phyloP scores from a whole-genome alignment of 2,888 invertebrate species.

The Lamellibrachia columna region DNA sequence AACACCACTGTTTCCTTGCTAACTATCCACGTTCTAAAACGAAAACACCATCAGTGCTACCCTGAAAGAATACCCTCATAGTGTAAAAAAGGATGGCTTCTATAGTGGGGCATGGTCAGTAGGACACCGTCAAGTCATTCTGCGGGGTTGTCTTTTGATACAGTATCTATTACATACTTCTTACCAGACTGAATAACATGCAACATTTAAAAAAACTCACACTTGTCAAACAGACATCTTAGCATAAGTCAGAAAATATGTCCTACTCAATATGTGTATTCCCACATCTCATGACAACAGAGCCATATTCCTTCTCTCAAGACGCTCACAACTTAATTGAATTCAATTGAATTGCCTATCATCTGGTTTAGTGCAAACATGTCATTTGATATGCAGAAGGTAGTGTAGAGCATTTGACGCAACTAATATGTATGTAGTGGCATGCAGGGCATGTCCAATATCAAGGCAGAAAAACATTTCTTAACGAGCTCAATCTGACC shows the following conservation, averaged over 20 bases:
- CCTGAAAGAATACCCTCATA: background rate
- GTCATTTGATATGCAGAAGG: background rate
- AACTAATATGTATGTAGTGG: background rate
- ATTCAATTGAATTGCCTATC: background rate
- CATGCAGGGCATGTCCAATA: background rate
- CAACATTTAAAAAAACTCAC: background rate
- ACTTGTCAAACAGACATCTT: too few species aligned
- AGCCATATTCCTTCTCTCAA: background rate
- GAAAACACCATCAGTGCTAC: slow-evolving; percentile 2
- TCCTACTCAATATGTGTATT: background rate
- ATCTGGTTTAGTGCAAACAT: slow-evolving; percentile 16
- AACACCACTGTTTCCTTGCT: background rate
- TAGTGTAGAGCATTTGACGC: background rate
- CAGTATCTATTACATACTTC: background rate
- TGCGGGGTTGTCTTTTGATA: background rate
- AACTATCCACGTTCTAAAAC: background rate
- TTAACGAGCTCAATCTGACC: background rate
- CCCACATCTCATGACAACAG: background rate
- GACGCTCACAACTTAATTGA: background rate
- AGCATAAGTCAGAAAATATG: background rate
- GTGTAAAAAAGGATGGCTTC: background rate
- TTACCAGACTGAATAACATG: background rate
- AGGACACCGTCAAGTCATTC: background rate
- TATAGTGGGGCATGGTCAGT: background rate
- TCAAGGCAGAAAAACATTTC: background rate